phyloP scores from a whole-genome alignment of 2,113 vertebrate genomes.

The Nestor notabilis region DNA sequence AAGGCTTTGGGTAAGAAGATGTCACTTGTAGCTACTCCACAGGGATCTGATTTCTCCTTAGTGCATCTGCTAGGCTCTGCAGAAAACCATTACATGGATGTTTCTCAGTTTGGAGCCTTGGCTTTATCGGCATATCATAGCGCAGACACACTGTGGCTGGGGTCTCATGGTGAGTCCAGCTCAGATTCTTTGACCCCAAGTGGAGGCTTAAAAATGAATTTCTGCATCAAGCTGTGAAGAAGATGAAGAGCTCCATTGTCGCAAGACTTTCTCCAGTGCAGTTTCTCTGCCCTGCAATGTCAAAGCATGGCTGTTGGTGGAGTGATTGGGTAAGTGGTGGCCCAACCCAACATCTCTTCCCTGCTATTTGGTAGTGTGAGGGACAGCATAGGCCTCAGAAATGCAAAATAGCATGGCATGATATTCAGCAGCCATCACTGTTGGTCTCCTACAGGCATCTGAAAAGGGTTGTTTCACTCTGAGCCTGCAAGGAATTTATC shows the following conservation, averaged over 20 bases:
- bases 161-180: constrained; percentile 65
- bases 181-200: constrained; percentile 18
- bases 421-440: not conserved
- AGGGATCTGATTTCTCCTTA: not conserved
- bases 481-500: not conserved
- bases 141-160: constrained; percentile 40
- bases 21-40: not conserved
- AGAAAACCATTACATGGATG: not conserved
- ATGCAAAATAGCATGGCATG: rapidly evolving
- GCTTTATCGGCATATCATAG: not conserved
- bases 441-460: not conserved
- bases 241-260: constrained; percentile 75
- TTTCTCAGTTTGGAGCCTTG: not conserved
- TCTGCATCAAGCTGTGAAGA: constrained; percentile 73
- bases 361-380: not conserved
- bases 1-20: not conserved
- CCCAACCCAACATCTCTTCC: not conserved
- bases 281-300: constrained; percentile 57
- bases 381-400: not conserved
- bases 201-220: constrained; percentile 57
- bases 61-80: not conserved
- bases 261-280: constrained; percentile 70
- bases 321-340: not conserved
- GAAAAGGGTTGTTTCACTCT: not conserved
- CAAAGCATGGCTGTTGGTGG: not conserved